Evolutionary conservation across 2,113 vertebrate genomes (phyloP).

Genomic region (Ailuropoda melanoleuca): DNA sequence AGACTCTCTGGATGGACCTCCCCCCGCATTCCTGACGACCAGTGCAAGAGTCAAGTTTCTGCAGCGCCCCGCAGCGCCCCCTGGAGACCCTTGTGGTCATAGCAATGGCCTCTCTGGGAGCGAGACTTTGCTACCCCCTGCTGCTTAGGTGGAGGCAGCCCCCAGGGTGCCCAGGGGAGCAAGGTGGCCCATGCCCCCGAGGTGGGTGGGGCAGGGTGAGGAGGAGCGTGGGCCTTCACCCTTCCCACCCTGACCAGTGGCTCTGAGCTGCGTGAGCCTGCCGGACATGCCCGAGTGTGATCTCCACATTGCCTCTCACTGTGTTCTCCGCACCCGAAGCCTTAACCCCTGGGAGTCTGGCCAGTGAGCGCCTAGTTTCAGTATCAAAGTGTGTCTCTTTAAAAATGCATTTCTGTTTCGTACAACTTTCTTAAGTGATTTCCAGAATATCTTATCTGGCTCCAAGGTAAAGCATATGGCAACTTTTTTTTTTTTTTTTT

Average conservation of each 20-base stretch:
- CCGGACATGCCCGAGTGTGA: neutral
- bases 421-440: slow-evolving; percentile 68
- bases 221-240: neutral
- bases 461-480: slow-evolving; percentile 48
- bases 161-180: neutral
- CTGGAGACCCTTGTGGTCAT: neutral
- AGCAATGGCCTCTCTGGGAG: neutral
- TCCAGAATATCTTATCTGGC: slow-evolving; percentile 61
- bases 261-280: neutral
- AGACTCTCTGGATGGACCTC: neutral
- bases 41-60: neutral
- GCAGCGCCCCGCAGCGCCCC: neutral
- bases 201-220: neutral
- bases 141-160: neutral
- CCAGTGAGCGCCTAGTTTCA: slow-evolving; percentile 72
- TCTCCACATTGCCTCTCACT: slow-evolving; percentile 74
- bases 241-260: no score
- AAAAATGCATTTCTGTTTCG: slow-evolving; percentile 47
- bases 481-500: neutral
- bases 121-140: neutral
- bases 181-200: neutral
- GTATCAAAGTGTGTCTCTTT: slow-evolving; percentile 72
- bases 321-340: slow-evolving; percentile 84
- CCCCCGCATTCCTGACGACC: neutral
- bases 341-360: slow-evolving; percentile 82